phyloP scores from a whole-genome alignment of 1,140 invertebrate species.

The Mylabris phalerata region DNA sequence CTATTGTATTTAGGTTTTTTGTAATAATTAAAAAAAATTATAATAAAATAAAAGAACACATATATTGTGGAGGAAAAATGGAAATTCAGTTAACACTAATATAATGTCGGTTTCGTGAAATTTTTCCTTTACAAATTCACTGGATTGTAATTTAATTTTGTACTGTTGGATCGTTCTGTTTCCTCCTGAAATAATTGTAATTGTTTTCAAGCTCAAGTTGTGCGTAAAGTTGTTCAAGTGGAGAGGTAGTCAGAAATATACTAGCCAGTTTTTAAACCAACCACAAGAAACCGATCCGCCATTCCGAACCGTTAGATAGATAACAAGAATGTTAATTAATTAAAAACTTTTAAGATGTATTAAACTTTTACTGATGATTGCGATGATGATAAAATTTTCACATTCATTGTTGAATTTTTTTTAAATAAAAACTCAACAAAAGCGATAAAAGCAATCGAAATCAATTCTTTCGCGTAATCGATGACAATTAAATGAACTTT shows the following conservation, averaged over 20 bases:
- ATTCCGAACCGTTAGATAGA: slow-evolving; percentile 28
- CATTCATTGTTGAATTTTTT: slow-evolving; percentile 11
- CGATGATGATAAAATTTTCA: slow-evolving; percentile 9
- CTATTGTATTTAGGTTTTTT: too few relatives aligned
- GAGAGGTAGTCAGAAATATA: not conserved
- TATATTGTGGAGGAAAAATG: too few relatives aligned
- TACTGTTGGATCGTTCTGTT: not conserved
- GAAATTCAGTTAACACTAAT: too few relatives aligned
- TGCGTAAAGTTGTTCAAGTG: slow-evolving; percentile 12
- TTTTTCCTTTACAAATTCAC: too few relatives aligned
- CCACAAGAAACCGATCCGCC: slow-evolving; percentile 27
- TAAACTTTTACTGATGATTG: slow-evolving; percentile 17
- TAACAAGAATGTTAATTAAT: slow-evolving; percentile 34
- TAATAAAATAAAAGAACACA: too few relatives aligned
- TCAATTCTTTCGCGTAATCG: too few relatives aligned
- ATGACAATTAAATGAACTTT: too few relatives aligned
- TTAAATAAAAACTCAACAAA: slow-evolving; percentile 7
- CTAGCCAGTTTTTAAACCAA: slow-evolving; percentile 1
- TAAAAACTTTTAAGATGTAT: slow-evolving; percentile 26
- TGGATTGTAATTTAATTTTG: too few relatives aligned
- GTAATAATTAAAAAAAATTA: too few relatives aligned
- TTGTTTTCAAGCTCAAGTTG: slow-evolving; percentile 18
- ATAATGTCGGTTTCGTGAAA: too few relatives aligned
- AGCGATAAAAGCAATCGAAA: not conserved
- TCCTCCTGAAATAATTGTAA: slow-evolving; percentile 20